These are phyloP conservation scores for Daphoenositta chrysoptera DNA, from an alignment of 2,113 vertebrate genomes.

Conservation along the genomic window DNA sequence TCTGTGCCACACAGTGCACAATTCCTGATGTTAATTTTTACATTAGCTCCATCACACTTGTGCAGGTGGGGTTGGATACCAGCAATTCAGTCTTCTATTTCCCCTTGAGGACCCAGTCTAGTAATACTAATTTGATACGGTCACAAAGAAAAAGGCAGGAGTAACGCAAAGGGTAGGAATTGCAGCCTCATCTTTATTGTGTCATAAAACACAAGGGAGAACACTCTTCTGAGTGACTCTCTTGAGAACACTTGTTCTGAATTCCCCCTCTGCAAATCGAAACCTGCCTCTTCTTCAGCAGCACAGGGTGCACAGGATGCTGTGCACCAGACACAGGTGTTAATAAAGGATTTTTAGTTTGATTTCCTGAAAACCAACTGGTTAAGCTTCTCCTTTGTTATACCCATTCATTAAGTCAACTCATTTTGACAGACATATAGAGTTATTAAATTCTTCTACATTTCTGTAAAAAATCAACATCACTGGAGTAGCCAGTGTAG, in stretches of 20 bases:
- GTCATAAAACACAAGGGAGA: neutral
- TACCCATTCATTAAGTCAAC: neutral
- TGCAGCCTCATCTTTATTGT: neutral
- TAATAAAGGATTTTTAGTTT: neutral
- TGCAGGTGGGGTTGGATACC: neutral
- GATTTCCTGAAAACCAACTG: neutral
- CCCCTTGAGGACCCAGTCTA: neutral
- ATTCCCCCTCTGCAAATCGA: neutral
- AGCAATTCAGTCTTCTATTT: neutral
- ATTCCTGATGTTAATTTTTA: neutral
- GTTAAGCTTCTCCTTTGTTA: neutral
- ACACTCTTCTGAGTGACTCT: neutral
- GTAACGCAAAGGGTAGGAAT: neutral
- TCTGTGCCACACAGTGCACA: neutral
- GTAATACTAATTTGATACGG: neutral
- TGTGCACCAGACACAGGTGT: neutral
- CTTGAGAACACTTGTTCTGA: neutral
- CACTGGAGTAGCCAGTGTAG: neutral
- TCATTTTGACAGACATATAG: neutral
- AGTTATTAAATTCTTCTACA: neutral
- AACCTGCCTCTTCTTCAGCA: neutral
- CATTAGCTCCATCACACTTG: neutral
- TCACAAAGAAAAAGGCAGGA: neutral
- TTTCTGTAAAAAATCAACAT: neutral
- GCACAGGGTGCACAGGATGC: neutral